Conservation (phyloP, 2,888 invertebrate genomes). For the Chymomyza fuscimana region DNA sequence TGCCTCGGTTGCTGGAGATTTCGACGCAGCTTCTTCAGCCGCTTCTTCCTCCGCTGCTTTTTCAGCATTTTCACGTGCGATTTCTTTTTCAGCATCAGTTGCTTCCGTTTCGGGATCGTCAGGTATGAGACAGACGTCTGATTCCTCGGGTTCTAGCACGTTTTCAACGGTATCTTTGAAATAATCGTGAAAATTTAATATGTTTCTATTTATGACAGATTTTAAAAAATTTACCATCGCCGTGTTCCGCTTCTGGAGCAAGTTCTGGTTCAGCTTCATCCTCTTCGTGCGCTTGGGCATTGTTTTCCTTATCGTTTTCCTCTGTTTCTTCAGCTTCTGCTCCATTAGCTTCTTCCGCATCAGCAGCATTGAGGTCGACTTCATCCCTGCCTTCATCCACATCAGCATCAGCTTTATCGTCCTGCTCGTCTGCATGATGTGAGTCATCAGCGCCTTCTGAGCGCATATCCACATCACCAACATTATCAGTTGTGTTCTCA, state of each 20-base stretch:
- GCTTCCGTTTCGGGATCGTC: constrained; percentile 84
- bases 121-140: constrained; percentile 85
- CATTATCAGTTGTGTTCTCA: constrained; percentile 36
- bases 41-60: constrained; percentile 65
- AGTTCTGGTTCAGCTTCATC: constrained; percentile 38
- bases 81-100: constrained; percentile 84
- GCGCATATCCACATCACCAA: constrained; percentile 61
- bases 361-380: constrained; percentile 43
- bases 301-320: constrained; percentile 33
- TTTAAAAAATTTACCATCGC: constrained; percentile 54
- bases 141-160: constrained; percentile 82
- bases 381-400: constrained; percentile 49
- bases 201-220: not conserved
- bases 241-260: constrained; percentile 48
- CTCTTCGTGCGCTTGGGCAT: constrained; percentile 32
- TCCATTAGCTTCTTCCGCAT: constrained; percentile 14
- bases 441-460: constrained; percentile 46
- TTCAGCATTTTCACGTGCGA: constrained; percentile 78
- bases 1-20: constrained; percentile 6
- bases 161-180: constrained; percentile 80
- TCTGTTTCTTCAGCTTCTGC: constrained; percentile 10
- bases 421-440: constrained; percentile 33
- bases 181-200: not conserved
- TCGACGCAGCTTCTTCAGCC: constrained; percentile 23
- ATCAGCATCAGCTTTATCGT: constrained; percentile 34